Base-by-base conservation (phyloP, 2,888 invertebrate genomes). In the Tridacna gigas region DNA sequence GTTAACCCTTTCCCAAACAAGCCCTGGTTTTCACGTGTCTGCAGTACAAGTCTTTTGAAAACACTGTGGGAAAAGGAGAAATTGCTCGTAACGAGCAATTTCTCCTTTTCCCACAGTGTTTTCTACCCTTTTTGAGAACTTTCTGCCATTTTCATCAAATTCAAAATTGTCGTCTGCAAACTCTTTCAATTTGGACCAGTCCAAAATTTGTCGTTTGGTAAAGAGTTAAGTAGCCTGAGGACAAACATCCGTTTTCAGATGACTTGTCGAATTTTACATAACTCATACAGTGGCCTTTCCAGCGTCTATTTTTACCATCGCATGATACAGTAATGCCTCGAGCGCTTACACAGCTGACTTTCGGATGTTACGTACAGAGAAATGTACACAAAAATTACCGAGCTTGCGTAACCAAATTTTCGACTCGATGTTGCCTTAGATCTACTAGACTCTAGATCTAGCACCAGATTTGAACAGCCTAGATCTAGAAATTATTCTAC, bases 271-370 rank as follows among this genome's bases (percentile, higher is more conserved):
- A 66, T 28, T 66, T 66, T 66, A 66, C 66, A 20, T 28, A 28
- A 66, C n/a, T 56, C 56, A 2, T 4, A 56, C 56, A 56, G n/a
- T 56, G 37, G 13, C 13, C 20, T 18, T 13, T 18, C 28, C 37
- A 63, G 20, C 63, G 63, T 25, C 45, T 67, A 67, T 45, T 45
- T 67, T 45, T 67, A 67, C 45, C 67, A 67, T 67, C 67, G 67
- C 45, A 67, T 45, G 67, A 67, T 67, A 45, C 45, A 28, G 37
- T 2, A n/a, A 37, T 37, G 37, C 37, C 37, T 37, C 37, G 37
- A 7, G 37, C 37, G 37, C 37, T 37, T 7, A 37, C 37, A 37
- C 37, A 37, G 7, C 37, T 37, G 37, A 37, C 37, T 37, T 4
- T 7, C 7, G 7, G 37, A 37, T 37, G 37, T 37, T 4, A 37